Evolutionary conservation across 2,113 vertebrate genomes (phyloP), one percentile per base, ranked within the genome.

Genomic region (Mus spicilegus): DNA sequence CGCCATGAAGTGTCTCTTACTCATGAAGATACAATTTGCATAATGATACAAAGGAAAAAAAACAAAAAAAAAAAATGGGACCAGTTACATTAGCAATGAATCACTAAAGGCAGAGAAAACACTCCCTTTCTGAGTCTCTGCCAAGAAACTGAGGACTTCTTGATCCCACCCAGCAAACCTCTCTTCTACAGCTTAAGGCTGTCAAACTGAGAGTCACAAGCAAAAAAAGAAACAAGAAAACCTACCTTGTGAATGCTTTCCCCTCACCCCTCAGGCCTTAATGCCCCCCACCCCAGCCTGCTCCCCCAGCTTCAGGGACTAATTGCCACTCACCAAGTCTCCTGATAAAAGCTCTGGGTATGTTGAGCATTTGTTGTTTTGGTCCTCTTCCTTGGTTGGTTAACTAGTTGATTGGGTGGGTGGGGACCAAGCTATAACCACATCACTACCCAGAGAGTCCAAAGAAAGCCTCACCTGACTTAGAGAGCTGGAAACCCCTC

Each of bases 51-150:
- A n/a, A 97, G 84, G 7, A 49, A 49, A 89, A 46, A 75, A 56
- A 93, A 72, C 46, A 63, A 49, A 49, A 89, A 46, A 75, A 56
- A 93, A 72, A 54, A 63, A 88, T 84, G 75, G 93, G 26, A 12
- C 13, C 69, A 90, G 11, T 84, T 46, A 95, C 58, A 81, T 88
- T 69, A 93, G 28, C 26, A 77, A 42, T 95, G 24, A 95, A 95
- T 81, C 82, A 56, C 19, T 56, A 58, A 89, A 1, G 30, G n/a
- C 72, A 56, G 73, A 92, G 54, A 82, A 82, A 54, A 76, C 33
- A 90, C n/a, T 92, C 88, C 80, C 61, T 86, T 84, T 14, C 26
- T 54, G 20, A 84, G 63, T 54, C 17, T 92, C 39, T 87, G 22
- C 65, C 11, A 65, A 95, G 46, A 3, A 4, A 85, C 54, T 76